phyloP scores from a whole-genome alignment of 2,113 vertebrate species.

The Thryonomys swinderianus region DNA sequence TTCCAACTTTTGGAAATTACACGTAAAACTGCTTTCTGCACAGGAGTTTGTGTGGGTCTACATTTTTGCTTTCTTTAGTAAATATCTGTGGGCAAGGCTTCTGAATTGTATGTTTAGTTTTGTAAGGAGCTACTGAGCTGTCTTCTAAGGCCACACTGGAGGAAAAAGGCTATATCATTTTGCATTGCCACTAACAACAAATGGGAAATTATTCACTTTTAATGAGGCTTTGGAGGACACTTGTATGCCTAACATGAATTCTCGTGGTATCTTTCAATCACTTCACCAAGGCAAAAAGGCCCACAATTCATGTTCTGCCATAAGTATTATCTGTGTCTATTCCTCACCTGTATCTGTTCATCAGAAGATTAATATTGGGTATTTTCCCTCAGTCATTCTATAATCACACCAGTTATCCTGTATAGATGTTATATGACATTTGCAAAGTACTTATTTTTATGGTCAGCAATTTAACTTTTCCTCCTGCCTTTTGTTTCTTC shows the following conservation, averaged over 20 bases:
- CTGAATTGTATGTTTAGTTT: not conserved
- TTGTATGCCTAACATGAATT: not conserved
- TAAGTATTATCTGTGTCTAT: fast-evolving
- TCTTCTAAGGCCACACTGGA: not conserved
- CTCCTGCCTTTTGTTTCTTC: not conserved
- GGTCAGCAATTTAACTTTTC: not conserved
- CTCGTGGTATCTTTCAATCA: not conserved
- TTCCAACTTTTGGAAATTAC: not conserved
- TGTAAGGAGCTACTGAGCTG: not conserved
- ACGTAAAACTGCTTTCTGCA: not conserved
- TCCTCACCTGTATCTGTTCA: too few species aligned
- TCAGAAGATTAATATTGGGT: not conserved
- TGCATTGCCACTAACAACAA: not conserved
- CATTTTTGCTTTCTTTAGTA: not conserved
- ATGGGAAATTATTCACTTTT: not conserved
- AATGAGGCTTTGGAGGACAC: not conserved
- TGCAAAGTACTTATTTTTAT: not conserved
- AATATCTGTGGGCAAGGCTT: too few species aligned
- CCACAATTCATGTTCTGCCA: not conserved
- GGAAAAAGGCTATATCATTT: not conserved
- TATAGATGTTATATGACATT: fast-evolving
- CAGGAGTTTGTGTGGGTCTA: not conserved
- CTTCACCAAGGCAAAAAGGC: not conserved
- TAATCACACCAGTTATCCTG: not conserved
- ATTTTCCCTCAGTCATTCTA: not conserved